A percentile compares a stretch with the other conserved stretches of the same genome.
Conservation (phyloP, 53 echinoderm and acorn worm genomes). For the Patiria pectinifera region DNA sequence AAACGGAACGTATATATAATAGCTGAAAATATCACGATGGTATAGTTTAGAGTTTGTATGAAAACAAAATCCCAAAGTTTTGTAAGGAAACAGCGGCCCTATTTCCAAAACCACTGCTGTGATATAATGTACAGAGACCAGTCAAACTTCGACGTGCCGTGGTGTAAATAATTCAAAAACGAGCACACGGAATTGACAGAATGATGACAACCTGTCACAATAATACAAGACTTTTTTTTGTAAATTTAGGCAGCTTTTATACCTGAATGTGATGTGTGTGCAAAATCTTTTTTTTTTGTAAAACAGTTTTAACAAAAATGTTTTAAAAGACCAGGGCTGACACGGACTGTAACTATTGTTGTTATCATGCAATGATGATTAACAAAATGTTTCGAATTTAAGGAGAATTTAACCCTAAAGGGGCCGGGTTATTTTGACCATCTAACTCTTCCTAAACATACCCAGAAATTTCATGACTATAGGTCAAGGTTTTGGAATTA, state of each 20-base stretch:
- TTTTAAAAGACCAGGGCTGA: background rate
- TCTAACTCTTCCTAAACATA: too few relatives aligned
- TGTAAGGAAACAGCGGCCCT: background rate
- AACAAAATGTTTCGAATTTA: background rate
- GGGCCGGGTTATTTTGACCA: too few relatives aligned
- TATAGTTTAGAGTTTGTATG: background rate
- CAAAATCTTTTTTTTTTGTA: background rate
- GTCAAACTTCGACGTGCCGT: background rate
- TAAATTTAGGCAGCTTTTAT: constrained; percentile 32
- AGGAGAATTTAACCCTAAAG: too few relatives aligned
- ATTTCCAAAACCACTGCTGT: background rate
- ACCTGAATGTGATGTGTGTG: constrained; percentile 12
- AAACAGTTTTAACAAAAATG: background rate
- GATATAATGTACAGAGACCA: background rate
- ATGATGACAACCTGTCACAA: background rate
- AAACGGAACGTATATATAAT: too few relatives aligned
- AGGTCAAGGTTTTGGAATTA: too few relatives aligned
- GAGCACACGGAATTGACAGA: background rate
- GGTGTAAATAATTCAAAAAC: background rate
- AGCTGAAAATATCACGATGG: background rate
- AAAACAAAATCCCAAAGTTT: background rate
- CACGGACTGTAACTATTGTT: background rate
- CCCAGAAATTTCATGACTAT: too few relatives aligned
- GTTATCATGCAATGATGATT: background rate
- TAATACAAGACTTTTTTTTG: background rate